Percentiles rank a stretch among this genome's conserved stretches.
phyloP scores from a whole-genome alignment of 2,113 vertebrate species.

The Cryptotis parvus region DNA sequence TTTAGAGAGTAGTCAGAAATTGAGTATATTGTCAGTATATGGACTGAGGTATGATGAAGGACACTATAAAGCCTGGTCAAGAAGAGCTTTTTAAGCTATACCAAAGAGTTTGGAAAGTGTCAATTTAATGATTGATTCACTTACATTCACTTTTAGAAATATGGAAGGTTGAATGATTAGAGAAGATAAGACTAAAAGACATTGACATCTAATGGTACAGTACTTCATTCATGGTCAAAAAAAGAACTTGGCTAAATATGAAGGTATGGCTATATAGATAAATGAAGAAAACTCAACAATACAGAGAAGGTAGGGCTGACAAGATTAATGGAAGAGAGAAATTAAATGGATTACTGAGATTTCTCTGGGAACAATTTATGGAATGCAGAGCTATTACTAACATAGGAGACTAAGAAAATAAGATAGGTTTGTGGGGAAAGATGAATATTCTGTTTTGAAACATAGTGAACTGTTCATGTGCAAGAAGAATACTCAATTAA shows the following conservation, averaged over 20 bases:
- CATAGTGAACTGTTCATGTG: background rate
- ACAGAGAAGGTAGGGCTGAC: background rate
- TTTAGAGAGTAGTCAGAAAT: background rate
- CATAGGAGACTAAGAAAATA: background rate
- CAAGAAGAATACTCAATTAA: background rate
- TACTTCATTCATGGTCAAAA: slow-evolving; percentile 25
- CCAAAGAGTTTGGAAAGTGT: background rate
- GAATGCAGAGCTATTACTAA: background rate
- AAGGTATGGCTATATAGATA: background rate
- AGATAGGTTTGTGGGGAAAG: background rate
- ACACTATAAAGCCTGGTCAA: background rate
- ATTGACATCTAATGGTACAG: background rate
- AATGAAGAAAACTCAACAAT: slow-evolving; percentile 30
- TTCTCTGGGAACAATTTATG: background rate
- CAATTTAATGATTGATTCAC: background rate
- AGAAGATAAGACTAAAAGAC: background rate
- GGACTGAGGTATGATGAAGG: background rate
- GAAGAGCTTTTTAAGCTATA: background rate
- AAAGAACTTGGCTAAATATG: background rate
- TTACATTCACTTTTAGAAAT: slow-evolving; percentile 32
- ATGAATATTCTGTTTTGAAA: background rate
- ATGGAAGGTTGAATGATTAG: background rate
- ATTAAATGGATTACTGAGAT: background rate
- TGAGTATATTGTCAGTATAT: background rate
- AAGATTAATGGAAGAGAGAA: background rate